phyloP scores from a whole-genome alignment of 2,113 vertebrate species.

The Myrmophylax atrothorax region DNA sequence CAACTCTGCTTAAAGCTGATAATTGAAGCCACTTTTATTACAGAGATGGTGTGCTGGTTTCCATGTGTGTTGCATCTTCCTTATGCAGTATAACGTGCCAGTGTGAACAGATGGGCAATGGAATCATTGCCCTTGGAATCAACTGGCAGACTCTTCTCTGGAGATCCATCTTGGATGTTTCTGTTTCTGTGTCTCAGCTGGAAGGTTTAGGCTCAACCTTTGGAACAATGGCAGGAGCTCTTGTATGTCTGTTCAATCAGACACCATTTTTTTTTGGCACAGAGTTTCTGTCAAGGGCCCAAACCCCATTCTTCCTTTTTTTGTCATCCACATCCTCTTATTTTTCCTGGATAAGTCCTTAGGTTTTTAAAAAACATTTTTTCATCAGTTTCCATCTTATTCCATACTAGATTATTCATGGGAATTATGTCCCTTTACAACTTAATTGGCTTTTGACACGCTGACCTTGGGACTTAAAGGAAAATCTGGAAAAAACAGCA shows the following conservation, averaged over 20 bases:
- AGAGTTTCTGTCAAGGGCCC: slow-evolving; percentile 6
- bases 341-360: slow-evolving; percentile 35
- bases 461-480: slow-evolving; percentile 16
- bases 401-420: slow-evolving; percentile 33
- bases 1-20: not conserved
- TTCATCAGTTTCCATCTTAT: slow-evolving; percentile 35
- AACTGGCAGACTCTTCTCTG: slow-evolving; percentile 26
- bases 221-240: slow-evolving; percentile 15
- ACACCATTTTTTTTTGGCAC: not conserved
- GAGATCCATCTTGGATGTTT: not conserved
- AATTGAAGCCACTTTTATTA: not conserved
- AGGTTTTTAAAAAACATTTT: slow-evolving; percentile 27
- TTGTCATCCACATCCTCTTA: slow-evolving; percentile 32
- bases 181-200: not conserved
- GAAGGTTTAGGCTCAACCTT: not conserved
- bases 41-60: not conserved
- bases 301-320: not conserved
- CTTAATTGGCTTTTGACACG: not conserved
- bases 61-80: slow-evolving; percentile 8
- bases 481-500: not conserved
- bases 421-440: slow-evolving; percentile 70
- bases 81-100: not conserved
- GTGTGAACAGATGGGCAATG: not conserved
- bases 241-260: slow-evolving; percentile 3
- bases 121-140: not conserved